Percentiles rank a stretch among this genome's conserved stretches.
phyloP scores from a whole-genome alignment of 1,140 invertebrate genomes.

The Gryllus bimaculatus region DNA sequence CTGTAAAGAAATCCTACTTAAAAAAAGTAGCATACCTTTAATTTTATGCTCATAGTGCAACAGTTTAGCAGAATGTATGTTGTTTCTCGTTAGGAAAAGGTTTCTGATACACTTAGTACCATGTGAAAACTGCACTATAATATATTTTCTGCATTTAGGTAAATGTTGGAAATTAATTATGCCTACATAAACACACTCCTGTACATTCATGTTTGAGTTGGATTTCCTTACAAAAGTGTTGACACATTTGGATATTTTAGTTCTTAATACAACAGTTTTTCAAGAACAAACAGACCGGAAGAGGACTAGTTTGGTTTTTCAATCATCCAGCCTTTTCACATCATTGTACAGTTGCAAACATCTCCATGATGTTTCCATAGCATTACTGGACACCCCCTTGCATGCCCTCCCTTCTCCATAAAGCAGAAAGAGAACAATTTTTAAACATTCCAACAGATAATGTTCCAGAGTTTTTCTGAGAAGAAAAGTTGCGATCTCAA shows the following conservation, averaged over 20 bases:
- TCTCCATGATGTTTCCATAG: not conserved
- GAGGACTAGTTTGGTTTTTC: not conserved
- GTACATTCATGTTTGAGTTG: not conserved
- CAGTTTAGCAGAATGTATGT: too few species aligned
- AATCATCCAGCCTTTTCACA: not conserved
- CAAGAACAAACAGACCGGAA: not conserved
- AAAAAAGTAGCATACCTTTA: not conserved
- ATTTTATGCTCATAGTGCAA: not conserved
- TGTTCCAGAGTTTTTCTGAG: constrained; percentile 17
- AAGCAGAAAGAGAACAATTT: not conserved
- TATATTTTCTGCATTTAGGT: too few species aligned
- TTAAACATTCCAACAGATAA: constrained; percentile 17
- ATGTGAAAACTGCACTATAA: too few species aligned
- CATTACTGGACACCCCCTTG: not conserved
- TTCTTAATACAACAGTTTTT: not conserved
- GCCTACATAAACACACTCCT: too few species aligned
- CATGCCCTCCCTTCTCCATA: constrained; percentile 10
- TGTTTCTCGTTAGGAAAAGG: too few species aligned
- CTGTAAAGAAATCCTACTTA: not conserved
- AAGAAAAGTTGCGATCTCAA: constrained; percentile 15
- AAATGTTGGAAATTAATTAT: too few species aligned
- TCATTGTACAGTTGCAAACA: not conserved
- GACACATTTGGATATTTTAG: not conserved
- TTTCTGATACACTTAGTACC: too few species aligned
- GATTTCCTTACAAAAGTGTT: not conserved